Percentiles rank a stretch among this genome's conserved stretches.
phyloP scores from a whole-genome alignment of 2,888 invertebrate genomes.

The Patella ulyssiponensis region DNA sequence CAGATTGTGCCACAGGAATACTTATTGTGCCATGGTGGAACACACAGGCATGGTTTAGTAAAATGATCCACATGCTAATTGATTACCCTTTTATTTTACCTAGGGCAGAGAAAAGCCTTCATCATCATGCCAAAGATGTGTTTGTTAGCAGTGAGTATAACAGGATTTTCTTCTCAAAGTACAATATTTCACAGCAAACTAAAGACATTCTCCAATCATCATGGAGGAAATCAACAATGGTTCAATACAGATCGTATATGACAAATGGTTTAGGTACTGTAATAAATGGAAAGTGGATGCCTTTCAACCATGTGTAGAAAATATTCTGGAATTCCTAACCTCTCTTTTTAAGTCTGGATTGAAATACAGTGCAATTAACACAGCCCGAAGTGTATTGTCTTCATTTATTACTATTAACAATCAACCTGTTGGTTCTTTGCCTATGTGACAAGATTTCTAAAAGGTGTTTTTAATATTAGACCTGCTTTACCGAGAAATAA shows the following conservation, averaged over 20 bases:
- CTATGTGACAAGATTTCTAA: slow-evolving; percentile 25
- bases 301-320: slow-evolving; percentile 20
- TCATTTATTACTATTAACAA: slow-evolving; percentile 24
- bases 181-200: slow-evolving; percentile 11
- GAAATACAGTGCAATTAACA: slow-evolving; percentile 26
- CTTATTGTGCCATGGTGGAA: too few relatives aligned
- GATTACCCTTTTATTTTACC: neutral
- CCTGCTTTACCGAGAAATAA: slow-evolving; percentile 25
- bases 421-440: slow-evolving; percentile 26
- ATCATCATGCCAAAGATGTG: slow-evolving; percentile 9
- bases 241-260: slow-evolving; percentile 21
- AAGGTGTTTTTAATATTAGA: slow-evolving; percentile 26
- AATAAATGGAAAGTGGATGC: slow-evolving; percentile 6
- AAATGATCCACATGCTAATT: slow-evolving; percentile 20
- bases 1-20: slow-evolving; percentile 24
- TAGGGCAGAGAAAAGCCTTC: neutral
- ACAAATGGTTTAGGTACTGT: slow-evolving; percentile 31
- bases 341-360: slow-evolving; percentile 16
- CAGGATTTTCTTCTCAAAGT: neutral
- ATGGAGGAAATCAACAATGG: slow-evolving; percentile 11
- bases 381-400: slow-evolving; percentile 22
- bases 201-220: slow-evolving; percentile 11
- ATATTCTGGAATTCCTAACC: slow-evolving; percentile 15
- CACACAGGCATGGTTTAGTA: too few relatives aligned
- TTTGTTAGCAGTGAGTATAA: slow-evolving; percentile 8